Percentiles rank a stretch among this genome's conserved stretches.
Conservation (phyloP, 2,797 vertebrate genomes). For the Macrochelys suwanniensis region DNA sequence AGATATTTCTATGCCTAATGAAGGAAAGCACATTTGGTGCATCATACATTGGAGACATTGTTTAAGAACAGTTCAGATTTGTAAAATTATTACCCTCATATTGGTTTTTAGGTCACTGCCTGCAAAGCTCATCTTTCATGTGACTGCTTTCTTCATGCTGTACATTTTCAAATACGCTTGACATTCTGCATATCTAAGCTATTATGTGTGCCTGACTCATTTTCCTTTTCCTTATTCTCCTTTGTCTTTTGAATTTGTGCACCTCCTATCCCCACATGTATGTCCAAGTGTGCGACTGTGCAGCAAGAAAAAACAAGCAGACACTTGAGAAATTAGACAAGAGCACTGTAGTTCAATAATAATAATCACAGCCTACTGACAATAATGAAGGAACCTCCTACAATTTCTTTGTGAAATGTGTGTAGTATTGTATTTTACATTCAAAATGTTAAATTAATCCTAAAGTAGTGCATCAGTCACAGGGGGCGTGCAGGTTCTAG, state of each 20-base stretch:
- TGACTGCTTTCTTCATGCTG: neutral
- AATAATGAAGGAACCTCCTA: neutral
- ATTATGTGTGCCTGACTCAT: neutral
- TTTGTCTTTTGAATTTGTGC: neutral
- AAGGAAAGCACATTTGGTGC: neutral
- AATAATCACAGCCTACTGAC: neutral
- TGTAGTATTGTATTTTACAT: neutral
- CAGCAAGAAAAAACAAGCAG: neutral
- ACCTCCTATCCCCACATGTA: neutral
- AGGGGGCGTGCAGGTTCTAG: neutral
- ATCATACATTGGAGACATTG: neutral
- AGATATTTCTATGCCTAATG: neutral
- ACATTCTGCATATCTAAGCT: neutral
- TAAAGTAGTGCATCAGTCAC: neutral
- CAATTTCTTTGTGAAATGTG: neutral
- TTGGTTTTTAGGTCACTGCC: neutral
- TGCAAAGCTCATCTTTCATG: neutral
- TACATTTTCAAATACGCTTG: neutral
- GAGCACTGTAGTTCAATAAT: neutral
- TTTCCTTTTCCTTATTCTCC: neutral
- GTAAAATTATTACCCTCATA: neutral
- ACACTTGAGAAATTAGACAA: neutral
- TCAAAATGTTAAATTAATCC: neutral
- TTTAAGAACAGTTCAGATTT: neutral
- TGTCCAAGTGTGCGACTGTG: neutral